These are phyloP conservation scores for Sarcophaga carnaria DNA, from an alignment of 2,888 invertebrate species.

Conservation along the genomic window DNA sequence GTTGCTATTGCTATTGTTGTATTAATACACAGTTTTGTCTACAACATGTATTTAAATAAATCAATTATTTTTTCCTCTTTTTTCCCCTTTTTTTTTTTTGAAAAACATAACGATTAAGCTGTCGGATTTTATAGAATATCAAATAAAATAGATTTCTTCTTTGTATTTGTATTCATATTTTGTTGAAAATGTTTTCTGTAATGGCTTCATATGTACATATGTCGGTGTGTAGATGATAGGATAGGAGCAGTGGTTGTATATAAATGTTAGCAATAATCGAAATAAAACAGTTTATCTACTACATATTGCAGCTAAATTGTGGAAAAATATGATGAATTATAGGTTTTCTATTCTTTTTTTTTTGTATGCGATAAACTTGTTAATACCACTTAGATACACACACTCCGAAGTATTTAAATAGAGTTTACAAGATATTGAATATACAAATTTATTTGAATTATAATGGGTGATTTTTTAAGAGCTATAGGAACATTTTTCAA, in stretches of 20 bases:
- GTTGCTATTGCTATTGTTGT: constrained; percentile 21
- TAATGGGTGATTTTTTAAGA: too few relatives aligned
- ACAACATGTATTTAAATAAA: constrained; percentile 68
- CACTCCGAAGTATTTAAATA: too few relatives aligned
- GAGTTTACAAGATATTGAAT: not conserved
- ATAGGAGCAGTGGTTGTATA: not conserved
- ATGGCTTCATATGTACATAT: not conserved
- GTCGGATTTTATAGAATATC: constrained; percentile 43
- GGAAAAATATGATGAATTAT: constrained; percentile 2
- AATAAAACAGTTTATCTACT: constrained; percentile 34
- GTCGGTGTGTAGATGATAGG: not conserved
- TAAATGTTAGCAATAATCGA: constrained; percentile 21
- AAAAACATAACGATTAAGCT: constrained; percentile 63
- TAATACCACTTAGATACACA: too few relatives aligned
- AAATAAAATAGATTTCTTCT: constrained; percentile 2
- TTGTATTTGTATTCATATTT: constrained; percentile 14
- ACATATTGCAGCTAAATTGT: constrained; percentile 35
- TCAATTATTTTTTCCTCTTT: constrained; percentile 56
- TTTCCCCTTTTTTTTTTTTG: not conserved
- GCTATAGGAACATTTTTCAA: too few relatives aligned
- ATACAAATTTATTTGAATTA: not conserved
- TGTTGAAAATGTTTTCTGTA: not conserved
- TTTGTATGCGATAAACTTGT: constrained; percentile 9
- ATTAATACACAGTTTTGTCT: constrained; percentile 43
- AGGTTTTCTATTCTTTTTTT: not conserved